phyloP scores from a whole-genome alignment of 2,888 invertebrate genomes.

The Folsomia candida region DNA sequence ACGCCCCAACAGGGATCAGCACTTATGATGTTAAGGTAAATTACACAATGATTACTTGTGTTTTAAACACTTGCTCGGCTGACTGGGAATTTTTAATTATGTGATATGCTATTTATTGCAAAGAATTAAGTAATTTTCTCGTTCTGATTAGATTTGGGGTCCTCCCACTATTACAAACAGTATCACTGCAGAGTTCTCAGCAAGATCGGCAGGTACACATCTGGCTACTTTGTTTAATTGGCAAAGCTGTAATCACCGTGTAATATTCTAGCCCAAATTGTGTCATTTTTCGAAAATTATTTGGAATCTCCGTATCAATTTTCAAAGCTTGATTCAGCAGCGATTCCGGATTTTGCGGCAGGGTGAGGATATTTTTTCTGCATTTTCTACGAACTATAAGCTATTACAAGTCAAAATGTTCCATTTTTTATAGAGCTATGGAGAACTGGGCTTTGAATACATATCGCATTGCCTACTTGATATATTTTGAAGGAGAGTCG shows the following conservation, averaged over 20 bases:
- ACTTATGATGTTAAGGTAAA: slow-evolving; percentile 26
- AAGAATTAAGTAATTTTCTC: too few species aligned
- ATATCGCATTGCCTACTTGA: slow-evolving; percentile 28
- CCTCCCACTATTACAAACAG: slow-evolving; percentile 29
- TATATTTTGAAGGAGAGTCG: slow-evolving; percentile 32
- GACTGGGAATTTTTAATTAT: too few species aligned
- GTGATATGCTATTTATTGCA: too few species aligned
- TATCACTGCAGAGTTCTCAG: slow-evolving; percentile 26
- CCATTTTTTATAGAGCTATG: slow-evolving; percentile 21
- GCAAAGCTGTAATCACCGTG: background rate
- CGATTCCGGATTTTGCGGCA: slow-evolving; percentile 32
- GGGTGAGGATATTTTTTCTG: slow-evolving; percentile 12
- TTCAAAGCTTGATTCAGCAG: slow-evolving; percentile 32
- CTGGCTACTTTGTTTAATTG: too few species aligned
- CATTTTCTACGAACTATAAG: background rate
- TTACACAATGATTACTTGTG: too few species aligned
- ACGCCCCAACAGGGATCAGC: slow-evolving; percentile 19
- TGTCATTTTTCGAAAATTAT: slow-evolving; percentile 24
- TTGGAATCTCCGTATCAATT: slow-evolving; percentile 25
- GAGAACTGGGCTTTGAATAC: slow-evolving; percentile 36
- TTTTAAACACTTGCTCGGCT: too few species aligned
- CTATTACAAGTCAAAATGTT: background rate
- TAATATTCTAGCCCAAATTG: slow-evolving; percentile 15
- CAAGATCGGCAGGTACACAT: slow-evolving; percentile 19
- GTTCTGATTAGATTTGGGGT: slow-evolving; percentile 32